Evolutionary conservation across 2,797 vertebrate genomes (phyloP).

Genomic region (Sarcophilus harrisii): DNA sequence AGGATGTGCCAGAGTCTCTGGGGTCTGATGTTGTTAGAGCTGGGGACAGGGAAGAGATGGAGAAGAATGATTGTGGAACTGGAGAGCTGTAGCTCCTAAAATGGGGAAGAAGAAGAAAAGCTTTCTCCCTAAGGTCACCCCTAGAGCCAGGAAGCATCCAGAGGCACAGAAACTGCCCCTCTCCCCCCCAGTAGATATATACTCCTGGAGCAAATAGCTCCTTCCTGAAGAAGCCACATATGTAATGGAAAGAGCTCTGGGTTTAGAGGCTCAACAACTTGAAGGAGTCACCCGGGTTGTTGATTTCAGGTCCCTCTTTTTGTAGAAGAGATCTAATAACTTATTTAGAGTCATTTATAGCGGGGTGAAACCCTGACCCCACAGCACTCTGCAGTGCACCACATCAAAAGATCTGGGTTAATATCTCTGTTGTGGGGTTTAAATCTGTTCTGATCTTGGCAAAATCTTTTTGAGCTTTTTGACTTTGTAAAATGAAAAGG

Average conservation of each 20-base stretch:
- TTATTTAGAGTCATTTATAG: background rate
- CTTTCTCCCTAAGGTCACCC: background rate
- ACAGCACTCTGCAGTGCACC: background rate
- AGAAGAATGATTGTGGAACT: background rate
- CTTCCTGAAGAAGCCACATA: background rate
- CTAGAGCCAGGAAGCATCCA: background rate
- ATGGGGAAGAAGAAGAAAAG: background rate
- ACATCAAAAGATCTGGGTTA: background rate
- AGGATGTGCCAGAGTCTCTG: background rate
- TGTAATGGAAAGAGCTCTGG: background rate
- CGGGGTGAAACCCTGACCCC: background rate
- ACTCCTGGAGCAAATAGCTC: background rate
- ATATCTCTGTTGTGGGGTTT: background rate
- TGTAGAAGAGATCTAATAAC: background rate
- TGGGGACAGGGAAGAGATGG: background rate
- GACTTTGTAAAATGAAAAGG: background rate
- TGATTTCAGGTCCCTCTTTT: background rate
- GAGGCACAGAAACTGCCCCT: background rate
- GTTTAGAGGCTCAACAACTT: background rate
- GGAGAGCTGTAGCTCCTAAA: background rate
- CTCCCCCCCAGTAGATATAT: too few species aligned
- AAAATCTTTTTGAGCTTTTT: background rate
- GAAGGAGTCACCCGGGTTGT: background rate
- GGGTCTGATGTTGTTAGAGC: background rate
- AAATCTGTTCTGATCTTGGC: background rate